Percentiles rank a stretch among this genome's conserved stretches.
Evolutionary conservation across 2,113 vertebrate species (phyloP).

Genomic region (Lepus europaeus): DNA sequence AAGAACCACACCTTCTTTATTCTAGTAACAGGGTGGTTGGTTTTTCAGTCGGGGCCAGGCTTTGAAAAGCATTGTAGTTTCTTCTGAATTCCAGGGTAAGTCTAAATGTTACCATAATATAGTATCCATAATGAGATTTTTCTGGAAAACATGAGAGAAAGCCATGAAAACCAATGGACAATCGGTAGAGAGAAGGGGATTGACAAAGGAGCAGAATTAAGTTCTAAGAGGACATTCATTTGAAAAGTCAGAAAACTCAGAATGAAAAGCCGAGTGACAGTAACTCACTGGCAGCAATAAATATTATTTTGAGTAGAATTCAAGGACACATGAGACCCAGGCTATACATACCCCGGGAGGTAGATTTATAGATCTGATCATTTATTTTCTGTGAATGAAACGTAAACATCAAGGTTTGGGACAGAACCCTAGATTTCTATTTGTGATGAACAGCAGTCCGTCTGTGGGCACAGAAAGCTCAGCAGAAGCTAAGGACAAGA

Average conservation of each 20-base stretch:
- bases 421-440: background rate
- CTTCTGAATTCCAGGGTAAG: background rate
- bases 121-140: constrained; percentile 5
- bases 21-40: background rate
- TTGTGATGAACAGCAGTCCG: background rate
- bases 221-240: background rate
- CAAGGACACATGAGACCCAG: background rate
- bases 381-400: constrained; percentile 47
- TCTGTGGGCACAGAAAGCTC: background rate
- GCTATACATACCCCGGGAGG: background rate
- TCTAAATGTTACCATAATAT: background rate
- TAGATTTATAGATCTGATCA: background rate
- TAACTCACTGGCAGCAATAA: constrained; percentile 28
- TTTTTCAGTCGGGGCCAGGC: background rate
- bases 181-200: background rate
- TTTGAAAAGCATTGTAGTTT: constrained; percentile 49
- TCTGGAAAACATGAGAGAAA: constrained; percentile 32
- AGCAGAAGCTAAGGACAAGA: background rate
- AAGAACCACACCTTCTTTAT: background rate
- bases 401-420: background rate
- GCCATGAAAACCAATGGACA: background rate
- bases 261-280: background rate
- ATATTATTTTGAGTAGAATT: background rate
- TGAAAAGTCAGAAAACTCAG: background rate
- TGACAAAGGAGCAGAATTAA: constrained; percentile 1